Evolutionary conservation across 2,888 invertebrate species (phyloP).

Genomic region (Lymantria monacha): DNA sequence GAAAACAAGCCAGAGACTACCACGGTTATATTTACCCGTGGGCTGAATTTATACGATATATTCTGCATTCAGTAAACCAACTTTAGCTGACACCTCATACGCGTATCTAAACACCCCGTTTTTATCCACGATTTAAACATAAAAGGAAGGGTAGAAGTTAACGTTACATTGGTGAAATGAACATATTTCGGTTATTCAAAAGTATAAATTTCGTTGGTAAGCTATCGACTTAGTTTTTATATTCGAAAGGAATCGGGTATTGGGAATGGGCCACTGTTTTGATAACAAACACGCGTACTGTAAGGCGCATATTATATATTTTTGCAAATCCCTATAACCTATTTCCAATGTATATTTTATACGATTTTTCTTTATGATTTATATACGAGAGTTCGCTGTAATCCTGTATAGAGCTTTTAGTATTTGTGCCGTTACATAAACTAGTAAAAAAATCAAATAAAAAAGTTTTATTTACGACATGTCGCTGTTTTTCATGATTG

Average conservation of each 20-base stretch:
- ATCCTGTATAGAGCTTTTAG: conserved; percentile 15
- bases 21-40: conserved; percentile 79
- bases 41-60: conserved; percentile 80
- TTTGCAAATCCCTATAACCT: conserved; percentile 26
- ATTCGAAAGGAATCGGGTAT: conserved; percentile 70
- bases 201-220: conserved; percentile 80
- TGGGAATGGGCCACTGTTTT: conserved; percentile 75
- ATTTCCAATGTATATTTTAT: conserved; percentile 20
- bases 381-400: conserved; percentile 17
- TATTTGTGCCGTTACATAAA: conserved; percentile 1
- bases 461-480: conserved; percentile 8
- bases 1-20: conserved; percentile 79
- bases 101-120: conserved; percentile 18
- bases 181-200: conserved; percentile 81
- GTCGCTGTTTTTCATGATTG: conserved; percentile 3
- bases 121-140: background rate
- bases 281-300: conserved; percentile 67
- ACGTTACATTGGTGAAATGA: conserved; percentile 44
- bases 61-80: conserved; percentile 65
- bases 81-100: conserved; percentile 43
- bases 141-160: conserved; percentile 30
- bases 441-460: conserved; percentile 8
- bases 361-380: conserved; percentile 35
- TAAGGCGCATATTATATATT: conserved; percentile 17
- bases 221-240: conserved; percentile 83